Percentiles rank a stretch among this genome's conserved stretches.
Conservation (phyloP, 2,113 vertebrate species). For the Platysternon megacephalum region DNA sequence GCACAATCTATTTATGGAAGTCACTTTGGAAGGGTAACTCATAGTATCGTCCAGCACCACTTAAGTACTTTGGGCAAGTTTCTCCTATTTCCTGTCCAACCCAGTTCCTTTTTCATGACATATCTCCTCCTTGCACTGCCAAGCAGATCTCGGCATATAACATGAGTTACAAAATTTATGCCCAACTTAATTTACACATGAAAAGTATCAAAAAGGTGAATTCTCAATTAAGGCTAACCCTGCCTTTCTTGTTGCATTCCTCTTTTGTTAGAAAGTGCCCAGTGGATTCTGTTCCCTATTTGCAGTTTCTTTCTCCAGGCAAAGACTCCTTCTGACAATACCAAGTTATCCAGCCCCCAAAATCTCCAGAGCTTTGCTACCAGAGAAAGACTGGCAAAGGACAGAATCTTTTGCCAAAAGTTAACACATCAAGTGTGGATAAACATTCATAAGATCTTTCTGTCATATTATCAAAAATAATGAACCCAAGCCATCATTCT, state of each 20-base stretch:
- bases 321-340: background rate
- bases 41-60: background rate
- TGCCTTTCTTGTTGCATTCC: background rate
- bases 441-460: background rate
- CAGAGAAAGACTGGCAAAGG: background rate
- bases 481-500: background rate
- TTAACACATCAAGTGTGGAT: background rate
- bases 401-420: background rate
- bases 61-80: background rate
- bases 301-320: background rate
- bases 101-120: background rate
- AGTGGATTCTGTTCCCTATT: background rate
- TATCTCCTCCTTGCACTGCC: background rate
- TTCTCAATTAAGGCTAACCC: rapidly evolving
- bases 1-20: background rate
- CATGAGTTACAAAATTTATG: background rate
- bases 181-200: background rate
- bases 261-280: background rate
- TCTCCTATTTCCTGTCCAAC: background rate
- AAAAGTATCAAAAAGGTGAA: too few species aligned
- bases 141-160: background rate
- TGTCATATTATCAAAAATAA: background rate
- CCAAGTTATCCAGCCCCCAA: too few species aligned
- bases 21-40: background rate
- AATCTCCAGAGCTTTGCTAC: background rate